phyloP scores from a whole-genome alignment of 1,140 invertebrate species.

The Notospermus geniculatus region DNA sequence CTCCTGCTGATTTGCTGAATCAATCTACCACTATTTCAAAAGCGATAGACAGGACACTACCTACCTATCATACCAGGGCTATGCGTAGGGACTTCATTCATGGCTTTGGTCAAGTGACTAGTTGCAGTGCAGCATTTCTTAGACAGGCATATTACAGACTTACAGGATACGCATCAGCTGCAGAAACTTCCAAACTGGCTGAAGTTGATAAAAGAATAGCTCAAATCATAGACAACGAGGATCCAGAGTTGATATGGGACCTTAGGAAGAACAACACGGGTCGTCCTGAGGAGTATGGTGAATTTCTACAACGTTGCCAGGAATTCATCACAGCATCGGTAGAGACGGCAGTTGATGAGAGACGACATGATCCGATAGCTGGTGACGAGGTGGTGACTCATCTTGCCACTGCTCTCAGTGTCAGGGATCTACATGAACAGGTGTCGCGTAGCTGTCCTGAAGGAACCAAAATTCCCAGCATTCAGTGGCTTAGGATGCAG shows the following conservation, averaged over 20 bases:
- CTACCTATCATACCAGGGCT: background rate
- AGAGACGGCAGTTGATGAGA: background rate
- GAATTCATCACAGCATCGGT: background rate
- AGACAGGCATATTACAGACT: background rate
- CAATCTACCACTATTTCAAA: background rate
- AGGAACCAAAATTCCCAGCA: background rate
- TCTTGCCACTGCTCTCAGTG: background rate
- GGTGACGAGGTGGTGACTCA: background rate
- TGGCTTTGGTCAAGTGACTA: background rate
- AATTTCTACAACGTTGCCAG: background rate
- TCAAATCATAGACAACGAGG: background rate
- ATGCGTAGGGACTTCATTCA: background rate
- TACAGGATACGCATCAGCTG: background rate
- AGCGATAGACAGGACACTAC: background rate
- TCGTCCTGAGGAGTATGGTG: background rate
- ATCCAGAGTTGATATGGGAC: background rate
- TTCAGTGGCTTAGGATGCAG: slow-evolving; percentile 1
- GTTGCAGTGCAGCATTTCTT: background rate
- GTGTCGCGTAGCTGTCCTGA: background rate
- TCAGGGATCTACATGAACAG: background rate
- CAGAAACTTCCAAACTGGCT: background rate
- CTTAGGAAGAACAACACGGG: background rate
- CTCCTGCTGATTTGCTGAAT: background rate
- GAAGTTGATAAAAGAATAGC: background rate
- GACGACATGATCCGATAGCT: background rate